These are phyloP conservation scores for Harpagifer antarcticus DNA, from an alignment of 2,797 vertebrate genomes.

Conservation along the genomic window DNA sequence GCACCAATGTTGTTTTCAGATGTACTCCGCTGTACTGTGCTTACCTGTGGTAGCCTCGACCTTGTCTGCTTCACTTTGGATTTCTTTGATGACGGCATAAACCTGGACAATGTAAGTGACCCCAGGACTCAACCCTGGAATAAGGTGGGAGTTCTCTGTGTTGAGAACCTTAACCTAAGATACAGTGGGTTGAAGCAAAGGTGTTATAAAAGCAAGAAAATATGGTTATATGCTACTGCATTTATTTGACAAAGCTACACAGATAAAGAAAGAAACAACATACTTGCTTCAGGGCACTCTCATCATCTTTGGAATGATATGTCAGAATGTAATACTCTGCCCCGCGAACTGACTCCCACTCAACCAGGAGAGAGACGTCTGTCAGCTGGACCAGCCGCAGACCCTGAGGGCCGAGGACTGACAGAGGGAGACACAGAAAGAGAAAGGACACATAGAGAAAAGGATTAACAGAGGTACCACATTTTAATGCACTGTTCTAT, in stretches of 20 bases:
- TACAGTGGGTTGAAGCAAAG: not conserved
- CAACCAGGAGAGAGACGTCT: slow-evolving; percentile 87
- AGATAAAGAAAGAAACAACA: not conserved
- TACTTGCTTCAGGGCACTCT: slow-evolving; percentile 75
- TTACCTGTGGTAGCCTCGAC: slow-evolving; percentile 89
- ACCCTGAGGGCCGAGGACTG: slow-evolving; percentile 86
- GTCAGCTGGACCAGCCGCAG: slow-evolving; percentile 85
- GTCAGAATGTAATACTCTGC: slow-evolving; percentile 89
- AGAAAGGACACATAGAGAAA: slow-evolving; percentile 2
- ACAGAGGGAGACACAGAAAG: not conserved
- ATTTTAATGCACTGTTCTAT: slow-evolving; percentile 8
- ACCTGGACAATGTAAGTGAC: slow-evolving; percentile 87
- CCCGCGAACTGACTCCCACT: slow-evolving; percentile 86
- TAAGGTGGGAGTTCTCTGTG: slow-evolving; percentile 85
- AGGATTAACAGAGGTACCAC: slow-evolving; percentile 6
- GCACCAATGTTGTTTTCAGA: not conserved
- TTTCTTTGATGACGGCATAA: slow-evolving; percentile 82
- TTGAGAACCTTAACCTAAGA: slow-evolving; percentile 80
- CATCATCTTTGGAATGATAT: slow-evolving; percentile 83
- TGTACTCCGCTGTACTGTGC: not conserved
- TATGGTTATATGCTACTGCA: not conserved
- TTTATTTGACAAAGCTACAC: not conserved
- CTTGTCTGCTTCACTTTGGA: slow-evolving; percentile 82
- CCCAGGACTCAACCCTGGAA: slow-evolving; percentile 83
- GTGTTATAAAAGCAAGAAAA: slow-evolving; percentile 1